A percentile compares a stretch with the other conserved stretches of the same genome.
phyloP scores from a whole-genome alignment of 2,888 invertebrate genomes.

The Urechis unicinctus region DNA sequence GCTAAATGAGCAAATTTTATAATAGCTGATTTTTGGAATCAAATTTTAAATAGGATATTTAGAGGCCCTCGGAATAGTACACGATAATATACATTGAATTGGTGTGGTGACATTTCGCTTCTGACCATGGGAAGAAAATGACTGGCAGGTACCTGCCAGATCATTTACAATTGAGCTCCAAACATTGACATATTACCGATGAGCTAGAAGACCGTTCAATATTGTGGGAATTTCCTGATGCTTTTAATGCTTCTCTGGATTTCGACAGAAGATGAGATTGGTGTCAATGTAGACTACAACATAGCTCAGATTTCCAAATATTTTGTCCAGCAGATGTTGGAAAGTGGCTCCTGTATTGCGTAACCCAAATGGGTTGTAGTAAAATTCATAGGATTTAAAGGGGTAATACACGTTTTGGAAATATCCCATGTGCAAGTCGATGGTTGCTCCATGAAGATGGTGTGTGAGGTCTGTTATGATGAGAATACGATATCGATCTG shows the following conservation, averaged over 20 bases:
- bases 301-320: neutral
- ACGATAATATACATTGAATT: too few relatives aligned
- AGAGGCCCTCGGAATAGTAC: too few relatives aligned
- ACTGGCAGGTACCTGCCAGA: too few relatives aligned
- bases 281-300: neutral
- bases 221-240: too few relatives aligned
- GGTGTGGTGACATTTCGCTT: too few relatives aligned
- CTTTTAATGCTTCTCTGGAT: neutral
- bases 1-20: too few relatives aligned
- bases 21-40: too few relatives aligned
- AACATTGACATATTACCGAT: too few relatives aligned
- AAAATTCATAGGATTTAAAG: neutral
- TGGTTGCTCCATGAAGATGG: neutral
- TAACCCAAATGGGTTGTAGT: neutral
- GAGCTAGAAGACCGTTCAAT: too few relatives aligned
- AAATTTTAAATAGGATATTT: too few relatives aligned
- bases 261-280: neutral
- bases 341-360: neutral
- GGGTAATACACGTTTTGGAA: neutral
- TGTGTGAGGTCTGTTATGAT: neutral
- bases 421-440: slow-evolving; percentile 1
- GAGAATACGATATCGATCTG: slow-evolving; percentile 1
- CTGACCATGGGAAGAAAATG: too few relatives aligned
- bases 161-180: too few relatives aligned
- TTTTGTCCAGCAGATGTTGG: neutral